Evolutionary conservation across 2,888 invertebrate genomes (phyloP), one percentile per base, ranked within the genome.

Genomic region (Idaea biselata): DNA sequence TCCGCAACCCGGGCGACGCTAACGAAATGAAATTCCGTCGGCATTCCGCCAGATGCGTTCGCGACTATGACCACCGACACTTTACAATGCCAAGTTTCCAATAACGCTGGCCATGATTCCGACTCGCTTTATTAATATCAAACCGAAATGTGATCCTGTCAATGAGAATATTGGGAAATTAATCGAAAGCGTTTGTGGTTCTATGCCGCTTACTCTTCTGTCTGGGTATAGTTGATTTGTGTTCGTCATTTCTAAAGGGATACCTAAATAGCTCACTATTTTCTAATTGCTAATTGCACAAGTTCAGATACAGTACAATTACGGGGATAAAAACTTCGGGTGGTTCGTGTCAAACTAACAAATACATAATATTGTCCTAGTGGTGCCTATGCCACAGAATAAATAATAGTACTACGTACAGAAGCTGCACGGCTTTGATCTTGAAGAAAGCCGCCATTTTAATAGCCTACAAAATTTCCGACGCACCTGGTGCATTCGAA

Each of bases 11-110:
- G 72, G 14, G 44, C 74, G 75, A 69, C 67, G 76, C 84, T 88
- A 88, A 86, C 88, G 85, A 91, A 91, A 91, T 91, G 86, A 91
- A 91, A 91, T 91, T 91, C 91, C 89, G 67, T 69, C 71, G 74
- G 76, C 82, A 88, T 89, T 82, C 87, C 86, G 69, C 73, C 75
- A 76, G 72, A 74, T 76, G 73, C 78, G 77, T 69, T 72, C 76
- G 78, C 80, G 79, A 74, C 77, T 76, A 72, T 73, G 70, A 76
- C 77, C 69, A 75, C 73, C 68, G 74, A 44, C 44, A 44, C 44
- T 65, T 72, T 69, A 72, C 71, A 73, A 74, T 61, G 73, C 75
- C 71, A 73, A 78, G 78, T 78, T 78, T 81, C 73, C 74, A 77
- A 80, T 79, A 81, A 78, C 71, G 70, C 68, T 65, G 71, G 71